Percentiles rank a stretch among this genome's conserved stretches.
Conservation (phyloP, 2,113 vertebrate species). For the Sula dactylatra region DNA sequence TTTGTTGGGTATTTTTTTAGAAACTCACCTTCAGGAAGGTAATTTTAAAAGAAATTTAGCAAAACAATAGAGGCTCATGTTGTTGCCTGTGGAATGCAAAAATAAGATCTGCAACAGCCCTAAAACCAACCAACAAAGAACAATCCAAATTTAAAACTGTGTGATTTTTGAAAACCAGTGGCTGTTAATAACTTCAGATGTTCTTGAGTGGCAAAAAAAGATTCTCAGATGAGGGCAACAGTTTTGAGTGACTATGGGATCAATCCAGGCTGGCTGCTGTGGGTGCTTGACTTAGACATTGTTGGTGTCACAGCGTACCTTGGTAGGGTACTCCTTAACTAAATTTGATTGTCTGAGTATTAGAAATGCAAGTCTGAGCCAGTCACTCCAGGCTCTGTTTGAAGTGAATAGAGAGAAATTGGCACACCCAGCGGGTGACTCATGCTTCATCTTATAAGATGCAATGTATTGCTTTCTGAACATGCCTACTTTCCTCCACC, state of each 20-base stretch:
- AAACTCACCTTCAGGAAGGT: not conserved
- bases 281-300: not conserved
- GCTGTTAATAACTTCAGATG: not conserved
- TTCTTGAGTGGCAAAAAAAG: not conserved
- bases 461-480: not conserved
- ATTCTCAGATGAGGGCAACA: not conserved
- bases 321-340: not conserved
- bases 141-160: not conserved
- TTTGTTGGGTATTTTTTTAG: rapidly evolving
- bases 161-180: not conserved
- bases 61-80: not conserved
- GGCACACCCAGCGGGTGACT: not conserved
- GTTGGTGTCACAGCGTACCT: rapidly evolving
- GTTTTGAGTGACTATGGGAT: not conserved
- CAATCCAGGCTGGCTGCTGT: not conserved
- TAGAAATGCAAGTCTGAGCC: not conserved
- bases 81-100: not conserved
- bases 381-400: not conserved
- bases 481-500: not conserved
- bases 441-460: not conserved
- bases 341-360: not conserved
- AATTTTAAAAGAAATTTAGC: not conserved
- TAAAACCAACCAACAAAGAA: rapidly evolving
- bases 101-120: not conserved
- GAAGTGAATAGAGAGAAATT: not conserved